Conservation (phyloP, 2,797 vertebrate species). For the Hipposideros larvatus region DNA sequence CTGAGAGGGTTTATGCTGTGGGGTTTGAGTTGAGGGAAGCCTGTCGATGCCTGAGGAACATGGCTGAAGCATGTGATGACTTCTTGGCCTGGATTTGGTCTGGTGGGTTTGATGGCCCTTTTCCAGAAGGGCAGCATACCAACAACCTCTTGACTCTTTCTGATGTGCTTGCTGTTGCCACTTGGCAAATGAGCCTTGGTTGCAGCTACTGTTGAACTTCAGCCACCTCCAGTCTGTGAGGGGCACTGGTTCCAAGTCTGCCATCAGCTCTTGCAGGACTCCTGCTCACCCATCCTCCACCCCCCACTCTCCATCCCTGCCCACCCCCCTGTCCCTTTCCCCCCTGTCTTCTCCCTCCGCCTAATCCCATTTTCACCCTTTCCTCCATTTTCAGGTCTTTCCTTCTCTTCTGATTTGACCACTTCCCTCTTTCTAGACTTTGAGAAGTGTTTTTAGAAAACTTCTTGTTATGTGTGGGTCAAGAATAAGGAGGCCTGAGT, state of each 20-base stretch:
- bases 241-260: rapidly evolving
- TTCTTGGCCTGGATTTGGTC: background rate
- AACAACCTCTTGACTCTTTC: background rate
- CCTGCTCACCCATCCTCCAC: too few species aligned
- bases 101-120: background rate
- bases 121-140: background rate
- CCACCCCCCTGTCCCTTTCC: background rate
- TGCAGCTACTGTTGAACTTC: background rate
- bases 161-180: background rate
- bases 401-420: background rate
- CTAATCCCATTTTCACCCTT: background rate
- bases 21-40: background rate
- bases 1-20: background rate
- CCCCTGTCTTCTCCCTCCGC: background rate
- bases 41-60: background rate
- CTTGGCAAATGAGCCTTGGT: background rate
- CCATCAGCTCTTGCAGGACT: background rate
- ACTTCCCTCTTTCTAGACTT: background rate
- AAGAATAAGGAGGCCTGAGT: background rate
- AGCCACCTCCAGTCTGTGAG: background rate
- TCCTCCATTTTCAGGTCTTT: background rate
- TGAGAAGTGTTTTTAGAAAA: background rate
- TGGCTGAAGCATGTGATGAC: too few species aligned
- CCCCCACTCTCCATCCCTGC: background rate
- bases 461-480: background rate